Conservation (phyloP, 2,113 vertebrate species). For the Hydrolagus affinis region DNA sequence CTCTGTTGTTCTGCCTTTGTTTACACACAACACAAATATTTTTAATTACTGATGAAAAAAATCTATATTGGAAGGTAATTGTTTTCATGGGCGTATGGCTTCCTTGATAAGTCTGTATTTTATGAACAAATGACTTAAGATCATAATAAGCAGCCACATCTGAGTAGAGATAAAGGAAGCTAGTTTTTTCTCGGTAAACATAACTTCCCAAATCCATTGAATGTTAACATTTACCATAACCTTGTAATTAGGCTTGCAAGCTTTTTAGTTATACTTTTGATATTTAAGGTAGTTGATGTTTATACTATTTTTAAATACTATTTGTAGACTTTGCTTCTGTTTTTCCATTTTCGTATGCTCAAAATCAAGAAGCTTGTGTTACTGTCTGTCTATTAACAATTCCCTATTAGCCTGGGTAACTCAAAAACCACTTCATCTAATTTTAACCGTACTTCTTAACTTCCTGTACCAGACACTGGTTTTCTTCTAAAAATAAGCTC, state of each 20-base stretch:
- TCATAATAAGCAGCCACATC: neutral
- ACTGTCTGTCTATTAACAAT: neutral
- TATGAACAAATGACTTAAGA: conserved; percentile 5
- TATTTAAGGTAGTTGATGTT: neutral
- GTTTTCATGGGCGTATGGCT: neutral
- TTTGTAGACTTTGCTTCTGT: neutral
- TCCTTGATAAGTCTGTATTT: neutral
- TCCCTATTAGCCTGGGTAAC: neutral
- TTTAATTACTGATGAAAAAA: neutral
- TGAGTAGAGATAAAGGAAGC: neutral
- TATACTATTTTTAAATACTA: neutral
- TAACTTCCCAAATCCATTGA: neutral
- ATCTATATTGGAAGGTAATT: neutral
- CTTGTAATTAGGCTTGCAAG: neutral
- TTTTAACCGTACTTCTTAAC: too few relatives aligned
- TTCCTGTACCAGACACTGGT: neutral
- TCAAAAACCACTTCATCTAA: neutral
- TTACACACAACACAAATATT: neutral
- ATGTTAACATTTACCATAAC: conserved; percentile 1
- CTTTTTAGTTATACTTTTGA: neutral
- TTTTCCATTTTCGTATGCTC: neutral
- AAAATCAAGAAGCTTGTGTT: neutral
- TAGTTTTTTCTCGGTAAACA: neutral
- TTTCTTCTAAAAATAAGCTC: neutral
- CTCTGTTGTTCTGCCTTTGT: neutral